A percentile compares a stretch with the other conserved stretches of the same genome.
Conservation (phyloP, 2,888 invertebrate genomes). For the Phaedon cochleariae region DNA sequence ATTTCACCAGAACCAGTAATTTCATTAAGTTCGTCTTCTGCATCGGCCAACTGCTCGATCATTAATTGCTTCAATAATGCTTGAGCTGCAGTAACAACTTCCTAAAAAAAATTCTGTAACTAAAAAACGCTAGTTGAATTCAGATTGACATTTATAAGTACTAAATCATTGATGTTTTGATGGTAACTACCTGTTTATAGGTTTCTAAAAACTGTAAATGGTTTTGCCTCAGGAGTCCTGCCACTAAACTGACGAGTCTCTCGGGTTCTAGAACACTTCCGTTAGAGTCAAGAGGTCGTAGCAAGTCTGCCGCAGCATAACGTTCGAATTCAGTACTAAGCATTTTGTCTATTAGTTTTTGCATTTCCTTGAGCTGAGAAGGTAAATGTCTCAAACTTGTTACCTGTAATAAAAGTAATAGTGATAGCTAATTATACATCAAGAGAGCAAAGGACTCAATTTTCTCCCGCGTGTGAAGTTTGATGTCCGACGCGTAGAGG, state of each 20-base stretch:
- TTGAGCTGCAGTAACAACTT: conserved; percentile 88
- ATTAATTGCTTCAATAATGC: conserved; percentile 88
- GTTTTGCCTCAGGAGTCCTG: conserved; percentile 87
- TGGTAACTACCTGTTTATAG: conserved; percentile 67
- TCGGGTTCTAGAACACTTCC: conserved; percentile 80
- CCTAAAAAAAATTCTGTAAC: conserved; percentile 61
- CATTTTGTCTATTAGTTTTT: conserved; percentile 96
- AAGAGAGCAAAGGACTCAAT: too few relatives aligned
- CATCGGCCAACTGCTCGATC: conserved; percentile 77
- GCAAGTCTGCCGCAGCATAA: conserved; percentile 90
- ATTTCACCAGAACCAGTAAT: conserved; percentile 64
- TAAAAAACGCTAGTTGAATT: too few relatives aligned
- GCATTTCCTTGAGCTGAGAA: conserved; percentile 95
- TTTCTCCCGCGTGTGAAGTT: too few relatives aligned
- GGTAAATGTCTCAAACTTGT: conserved; percentile 96
- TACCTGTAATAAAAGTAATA: conserved; percentile 62
- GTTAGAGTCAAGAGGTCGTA: conserved; percentile 75
- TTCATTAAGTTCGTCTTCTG: conserved; percentile 65
- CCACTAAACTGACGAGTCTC: conserved; percentile 70
- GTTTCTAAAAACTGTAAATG: conserved; percentile 89
- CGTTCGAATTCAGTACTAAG: conserved; percentile 93
- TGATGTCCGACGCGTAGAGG: too few relatives aligned
- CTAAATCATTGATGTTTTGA: too few relatives aligned
- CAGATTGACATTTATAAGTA: too few relatives aligned
- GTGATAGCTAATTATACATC: too few relatives aligned